Conservation (phyloP, 2,113 vertebrate species). For the Choloepus hoffmanni region DNA sequence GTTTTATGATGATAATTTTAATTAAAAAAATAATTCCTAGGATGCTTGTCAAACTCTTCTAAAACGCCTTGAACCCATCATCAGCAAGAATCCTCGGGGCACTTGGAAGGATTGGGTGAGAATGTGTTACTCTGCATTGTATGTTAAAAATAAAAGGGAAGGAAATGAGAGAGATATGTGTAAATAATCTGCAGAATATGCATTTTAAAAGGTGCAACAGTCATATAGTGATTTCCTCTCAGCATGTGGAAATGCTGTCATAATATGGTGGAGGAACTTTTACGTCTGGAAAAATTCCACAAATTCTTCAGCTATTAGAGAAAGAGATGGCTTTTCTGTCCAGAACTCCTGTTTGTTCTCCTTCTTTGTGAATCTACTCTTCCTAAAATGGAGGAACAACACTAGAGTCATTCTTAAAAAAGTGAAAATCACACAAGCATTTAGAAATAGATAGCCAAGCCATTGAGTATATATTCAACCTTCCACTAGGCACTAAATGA, state of each 20-base stretch:
- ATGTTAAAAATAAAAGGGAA: background rate
- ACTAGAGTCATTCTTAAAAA: background rate
- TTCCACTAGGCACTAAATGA: background rate
- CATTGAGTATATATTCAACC: background rate
- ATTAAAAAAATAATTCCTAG: constrained; percentile 77
- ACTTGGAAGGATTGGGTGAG: constrained; percentile 91
- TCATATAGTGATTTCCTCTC: background rate
- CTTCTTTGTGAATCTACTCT: background rate
- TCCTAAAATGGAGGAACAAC: background rate
- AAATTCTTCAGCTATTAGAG: background rate
- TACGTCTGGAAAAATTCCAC: background rate
- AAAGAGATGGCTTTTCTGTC: background rate
- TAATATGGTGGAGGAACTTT: background rate
- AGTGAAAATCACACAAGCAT: background rate
- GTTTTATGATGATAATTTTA: constrained; percentile 40
- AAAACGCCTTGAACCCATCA: constrained; percentile 89
- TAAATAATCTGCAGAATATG: background rate
- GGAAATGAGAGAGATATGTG: background rate
- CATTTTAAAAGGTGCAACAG: background rate
- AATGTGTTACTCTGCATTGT: background rate
- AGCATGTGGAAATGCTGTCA: background rate
- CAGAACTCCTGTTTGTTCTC: background rate
- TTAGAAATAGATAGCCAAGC: background rate
- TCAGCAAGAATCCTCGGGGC: constrained; percentile 87
- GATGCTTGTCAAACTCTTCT: constrained; percentile 90